phyloP scores from a whole-genome alignment of 2,113 vertebrate genomes.

The Columba janthina region DNA sequence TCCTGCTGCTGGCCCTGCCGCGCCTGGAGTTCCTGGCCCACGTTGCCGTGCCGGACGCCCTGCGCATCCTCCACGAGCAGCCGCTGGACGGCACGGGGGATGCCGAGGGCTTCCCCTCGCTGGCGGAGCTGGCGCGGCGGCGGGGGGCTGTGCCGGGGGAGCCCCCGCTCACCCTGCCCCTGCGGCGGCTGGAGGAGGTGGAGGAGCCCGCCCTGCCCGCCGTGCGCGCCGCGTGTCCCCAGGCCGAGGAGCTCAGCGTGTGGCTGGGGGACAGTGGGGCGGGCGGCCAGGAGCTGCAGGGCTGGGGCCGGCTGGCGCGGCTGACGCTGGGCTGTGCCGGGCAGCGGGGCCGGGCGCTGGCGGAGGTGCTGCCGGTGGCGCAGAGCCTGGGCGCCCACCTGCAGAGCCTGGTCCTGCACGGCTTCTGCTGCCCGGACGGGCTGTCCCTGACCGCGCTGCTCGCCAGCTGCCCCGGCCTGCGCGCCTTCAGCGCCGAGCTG shows the following conservation, averaged over 20 bases:
- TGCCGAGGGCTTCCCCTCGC: background rate
- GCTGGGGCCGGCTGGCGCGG: slow-evolving; percentile 11
- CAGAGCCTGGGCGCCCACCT: background rate
- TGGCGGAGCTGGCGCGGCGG: background rate
- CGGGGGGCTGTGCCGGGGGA: rapidly evolving
- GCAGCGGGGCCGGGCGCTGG: background rate
- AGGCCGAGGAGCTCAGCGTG: background rate
- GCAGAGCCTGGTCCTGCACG: slow-evolving; percentile 36
- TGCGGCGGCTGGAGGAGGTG: slow-evolving; percentile 43
- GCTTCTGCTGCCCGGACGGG: background rate
- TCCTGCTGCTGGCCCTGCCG: slow-evolving; percentile 61
- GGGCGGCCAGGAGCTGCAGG: background rate
- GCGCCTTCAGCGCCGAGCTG: background rate
- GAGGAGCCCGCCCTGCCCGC: background rate
- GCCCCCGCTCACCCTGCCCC: background rate
- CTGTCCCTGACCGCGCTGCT: background rate
- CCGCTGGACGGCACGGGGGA: rapidly evolving
- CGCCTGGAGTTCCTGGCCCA: slow-evolving; percentile 22
- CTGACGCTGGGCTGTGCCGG: background rate
- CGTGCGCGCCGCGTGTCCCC: background rate
- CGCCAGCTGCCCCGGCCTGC: background rate
- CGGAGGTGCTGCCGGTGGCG: background rate
- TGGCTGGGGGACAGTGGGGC: background rate
- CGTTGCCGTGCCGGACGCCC: rapidly evolving
- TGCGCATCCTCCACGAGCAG: background rate